Conservation (phyloP, 2,797 vertebrate genomes). For the Masticophis lateralis region DNA sequence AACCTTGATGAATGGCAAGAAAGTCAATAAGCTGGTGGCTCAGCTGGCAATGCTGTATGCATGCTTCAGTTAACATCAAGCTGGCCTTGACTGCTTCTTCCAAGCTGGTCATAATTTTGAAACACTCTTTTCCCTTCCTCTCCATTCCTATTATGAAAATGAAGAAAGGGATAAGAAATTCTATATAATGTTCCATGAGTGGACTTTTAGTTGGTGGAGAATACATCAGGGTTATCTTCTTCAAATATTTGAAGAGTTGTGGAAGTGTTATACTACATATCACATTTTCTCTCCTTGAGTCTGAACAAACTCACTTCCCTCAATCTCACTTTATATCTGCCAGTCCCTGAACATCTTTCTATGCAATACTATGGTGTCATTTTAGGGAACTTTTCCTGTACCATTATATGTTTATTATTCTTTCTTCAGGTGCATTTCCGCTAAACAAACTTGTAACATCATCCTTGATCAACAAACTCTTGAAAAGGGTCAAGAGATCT, state of each 20-base stretch:
- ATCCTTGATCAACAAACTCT: not conserved
- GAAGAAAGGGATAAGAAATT: not conserved
- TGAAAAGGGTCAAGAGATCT: not conserved
- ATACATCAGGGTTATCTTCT: not conserved
- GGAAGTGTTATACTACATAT: not conserved
- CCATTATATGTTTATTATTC: not conserved
- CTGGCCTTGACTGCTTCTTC: not conserved
- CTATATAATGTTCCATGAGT: not conserved
- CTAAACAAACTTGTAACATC: not conserved
- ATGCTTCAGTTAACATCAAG: not conserved
- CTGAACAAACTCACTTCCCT: not conserved
- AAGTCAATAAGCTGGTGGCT: not conserved
- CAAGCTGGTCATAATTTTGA: not conserved
- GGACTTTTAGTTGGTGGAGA: not conserved
- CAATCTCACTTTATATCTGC: not conserved
- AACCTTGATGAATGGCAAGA: not conserved
- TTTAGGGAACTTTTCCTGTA: not conserved
- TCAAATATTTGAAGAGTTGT: not conserved
- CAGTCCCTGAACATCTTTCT: not conserved
- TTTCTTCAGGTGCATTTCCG: not conserved
- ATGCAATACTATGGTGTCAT: not conserved
- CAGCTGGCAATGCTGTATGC: not conserved
- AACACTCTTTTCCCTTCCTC: not conserved
- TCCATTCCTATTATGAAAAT: not conserved
- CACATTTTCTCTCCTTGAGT: not conserved